Base-by-base conservation (phyloP, 2,113 vertebrate genomes). In the Lutjanus erythropterus region DNA sequence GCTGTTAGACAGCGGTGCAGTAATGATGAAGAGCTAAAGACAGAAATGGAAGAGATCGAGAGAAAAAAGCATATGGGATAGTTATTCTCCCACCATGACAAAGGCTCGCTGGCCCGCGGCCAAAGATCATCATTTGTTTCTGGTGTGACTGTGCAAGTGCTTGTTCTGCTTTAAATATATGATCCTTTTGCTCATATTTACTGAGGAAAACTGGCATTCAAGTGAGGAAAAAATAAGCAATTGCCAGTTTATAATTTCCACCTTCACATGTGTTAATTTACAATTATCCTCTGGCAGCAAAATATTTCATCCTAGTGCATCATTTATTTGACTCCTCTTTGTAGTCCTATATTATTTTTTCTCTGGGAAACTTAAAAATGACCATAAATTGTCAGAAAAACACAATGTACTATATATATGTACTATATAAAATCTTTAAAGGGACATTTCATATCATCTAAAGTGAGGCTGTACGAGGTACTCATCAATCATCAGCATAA, bases 11-110 rank as follows among this genome's bases (percentile, higher is more conserved):
- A 47, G 47, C 2, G 31, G 29, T 35, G 6, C 23, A 35, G 61
- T 50, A 70, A 81, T 70, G 75, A 83, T 61, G 29, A 88, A 67
- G 61, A 74, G 41, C 47, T 47, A n/a, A 8, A 62, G 29, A 70
- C 44, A 12, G 25, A 49, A 39, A 71, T 3, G 2, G 35, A 80
- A 27, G 49, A 76, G 44, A 70, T 1, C 7, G 1, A 58, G 49
- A 42, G 27, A n/a, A n/a, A n/a, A 27, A 53, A 69, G 27, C 33
- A 21, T 8, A 67, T 31, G 50, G 66, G 75, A 35, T 9, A 16
- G 37, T 59, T 42, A 50, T 35, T 70, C 25, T 69, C 41, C 39
- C 29, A 49, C 8, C 50, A 60, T 19, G 21, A 73, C 60, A 73
- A 59, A 29, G 44, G 59, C 23, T 62, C 16, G 27, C 4, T 58